A percentile compares a stretch with the other conserved stretches of the same genome.
Conservation (phyloP, 2,888 invertebrate genomes). For the Caradrina clavipalpis region DNA sequence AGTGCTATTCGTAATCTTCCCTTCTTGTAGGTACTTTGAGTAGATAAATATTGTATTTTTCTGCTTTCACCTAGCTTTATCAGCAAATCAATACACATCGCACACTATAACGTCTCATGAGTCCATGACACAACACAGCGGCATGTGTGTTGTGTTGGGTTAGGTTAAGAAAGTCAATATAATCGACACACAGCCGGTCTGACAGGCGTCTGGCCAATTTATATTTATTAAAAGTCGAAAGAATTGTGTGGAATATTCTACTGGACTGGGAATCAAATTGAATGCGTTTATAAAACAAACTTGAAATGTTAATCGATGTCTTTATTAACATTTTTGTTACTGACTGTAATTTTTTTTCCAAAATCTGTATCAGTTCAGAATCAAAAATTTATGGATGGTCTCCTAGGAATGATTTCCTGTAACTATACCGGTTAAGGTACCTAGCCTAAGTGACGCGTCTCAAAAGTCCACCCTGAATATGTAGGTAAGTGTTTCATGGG, state of each 20-base stretch:
- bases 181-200: slow-evolving; percentile 9
- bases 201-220: slow-evolving; percentile 8
- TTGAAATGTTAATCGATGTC: slow-evolving; percentile 20
- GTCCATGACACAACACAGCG: neutral
- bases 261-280: neutral
- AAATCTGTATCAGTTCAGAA: too few relatives aligned
- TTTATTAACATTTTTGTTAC: too few relatives aligned
- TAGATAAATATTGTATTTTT: neutral
- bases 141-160: slow-evolving; percentile 24
- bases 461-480: too few relatives aligned
- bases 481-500: too few relatives aligned
- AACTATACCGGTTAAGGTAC: too few relatives aligned
- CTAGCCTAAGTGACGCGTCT: too few relatives aligned
- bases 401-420: too few relatives aligned
- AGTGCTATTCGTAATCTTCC: neutral
- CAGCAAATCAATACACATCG: slow-evolving; percentile 18
- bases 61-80: neutral
- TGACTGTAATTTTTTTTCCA: too few relatives aligned
- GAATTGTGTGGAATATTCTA: slow-evolving; percentile 41
- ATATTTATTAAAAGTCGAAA: slow-evolving; percentile 12
- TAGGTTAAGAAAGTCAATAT: slow-evolving; percentile 37
- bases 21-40: too few relatives aligned
- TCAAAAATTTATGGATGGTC: too few relatives aligned
- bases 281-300: slow-evolving; percentile 25
- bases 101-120: too few relatives aligned